Base-by-base conservation (phyloP, 2,888 invertebrate genomes). In the Cryptocheilus praepositus region DNA sequence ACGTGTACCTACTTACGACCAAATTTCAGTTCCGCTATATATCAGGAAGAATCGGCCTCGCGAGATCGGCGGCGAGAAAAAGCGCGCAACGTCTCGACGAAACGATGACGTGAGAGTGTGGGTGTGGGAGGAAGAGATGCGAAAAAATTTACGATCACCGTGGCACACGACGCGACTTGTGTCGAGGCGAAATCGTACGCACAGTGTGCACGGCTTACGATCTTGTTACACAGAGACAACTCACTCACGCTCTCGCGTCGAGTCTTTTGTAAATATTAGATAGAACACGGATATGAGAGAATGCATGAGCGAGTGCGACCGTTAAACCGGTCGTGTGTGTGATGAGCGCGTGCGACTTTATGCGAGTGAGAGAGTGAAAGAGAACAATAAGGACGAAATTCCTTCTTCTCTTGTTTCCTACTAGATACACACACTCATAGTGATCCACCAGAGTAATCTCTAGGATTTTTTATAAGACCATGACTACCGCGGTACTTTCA, bases 261-360 rank as follows among this genome's bases (percentile, higher is more conserved):
- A 15, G 54, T 52, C 52, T 44, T 55, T 56, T 74, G 72, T 75
- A 75, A 69, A 75, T 75, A 76, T 21, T 72, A 60, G 53, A 3
- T 28, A 53, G 25, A 49, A 28, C 44, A 46, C 36, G 36, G 36
- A 36, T 36, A 36, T 36, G 36, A 36, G 36, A 44, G 65, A 66
- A 22, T 19, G 63, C 36, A 43, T 64, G 65, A 45, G 55, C 54
- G 51, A 19, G 45, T 56, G 55, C n/a, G 52, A 66, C 54, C 19
- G 46, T 46, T 5, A 22, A 51, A 18, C 36, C 28, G 25, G 54
- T 36, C 13, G 58, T 49, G 43, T 19, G 15, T 11, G 16, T 49
- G 44, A 43, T 61, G 46, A 53, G 51, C 15, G 49, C 43, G 21
- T n/a, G 15, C 8, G 44, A 61, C 2, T 18, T 15, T 16, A 11